A percentile compares a stretch with the other conserved stretches of the same genome.
Conservation (phyloP, 2,113 vertebrate genomes). For the Channa argus region DNA sequence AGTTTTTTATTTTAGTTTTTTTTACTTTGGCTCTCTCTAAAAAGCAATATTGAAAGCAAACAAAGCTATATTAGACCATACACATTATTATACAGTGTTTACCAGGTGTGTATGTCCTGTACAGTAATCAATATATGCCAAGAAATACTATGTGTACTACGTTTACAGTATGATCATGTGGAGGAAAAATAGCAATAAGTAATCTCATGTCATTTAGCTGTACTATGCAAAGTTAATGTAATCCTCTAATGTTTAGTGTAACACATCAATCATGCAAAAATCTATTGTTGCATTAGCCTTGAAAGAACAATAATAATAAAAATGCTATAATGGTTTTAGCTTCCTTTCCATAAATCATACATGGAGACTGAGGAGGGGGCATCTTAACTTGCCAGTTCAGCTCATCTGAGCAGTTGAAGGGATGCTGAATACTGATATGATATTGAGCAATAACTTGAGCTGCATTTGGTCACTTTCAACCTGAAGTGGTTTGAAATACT, state of each 20-base stretch:
- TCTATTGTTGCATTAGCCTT: constrained; percentile 90
- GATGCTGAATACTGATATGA: constrained; percentile 84
- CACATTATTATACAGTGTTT: constrained; percentile 36
- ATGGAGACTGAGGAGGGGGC: constrained; percentile 67
- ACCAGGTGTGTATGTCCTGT: constrained; percentile 33
- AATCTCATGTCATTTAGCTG: constrained; percentile 86
- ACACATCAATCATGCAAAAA: constrained; percentile 88
- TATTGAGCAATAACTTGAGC: constrained; percentile 78
- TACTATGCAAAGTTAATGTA: constrained; percentile 88
- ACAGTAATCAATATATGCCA: constrained; percentile 71
- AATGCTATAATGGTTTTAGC: constrained; percentile 87
- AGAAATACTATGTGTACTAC: constrained; percentile 70
- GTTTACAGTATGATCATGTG: constrained; percentile 78
- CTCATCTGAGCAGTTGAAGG: constrained; percentile 78
- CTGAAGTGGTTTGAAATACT: constrained; percentile 77
- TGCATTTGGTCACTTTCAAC: constrained; percentile 74
- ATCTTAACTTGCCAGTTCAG: constrained; percentile 85
- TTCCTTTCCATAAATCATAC: constrained; percentile 87
- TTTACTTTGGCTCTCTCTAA: constrained; percentile 14
- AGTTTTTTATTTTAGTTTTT: neutral
- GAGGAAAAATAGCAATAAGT: constrained; percentile 85
- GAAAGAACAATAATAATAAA: constrained; percentile 90
- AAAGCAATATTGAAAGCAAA: constrained; percentile 37
- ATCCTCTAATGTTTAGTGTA: constrained; percentile 88
- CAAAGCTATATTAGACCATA: constrained; percentile 28